Percentiles rank a stretch among this genome's conserved stretches.
These are phyloP conservation scores for Micromesistius poutassou DNA, from an alignment of 2,797 vertebrate species.

Conservation along the genomic window DNA sequence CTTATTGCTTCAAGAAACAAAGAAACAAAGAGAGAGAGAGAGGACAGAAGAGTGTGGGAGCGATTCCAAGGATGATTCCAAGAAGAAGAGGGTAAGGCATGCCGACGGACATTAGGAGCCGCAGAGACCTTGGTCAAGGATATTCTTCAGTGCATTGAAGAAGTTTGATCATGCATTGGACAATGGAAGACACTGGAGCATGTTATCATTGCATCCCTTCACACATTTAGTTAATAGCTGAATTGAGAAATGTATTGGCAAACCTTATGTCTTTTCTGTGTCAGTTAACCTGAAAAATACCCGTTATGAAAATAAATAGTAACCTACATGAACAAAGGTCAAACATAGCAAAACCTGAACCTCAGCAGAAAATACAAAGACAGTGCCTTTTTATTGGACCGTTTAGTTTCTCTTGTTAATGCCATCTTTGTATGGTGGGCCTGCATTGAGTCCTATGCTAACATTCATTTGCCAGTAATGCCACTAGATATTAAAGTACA, in stretches of 20 bases:
- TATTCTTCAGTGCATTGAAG: slow-evolving; percentile 68
- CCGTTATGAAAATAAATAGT: too few species aligned
- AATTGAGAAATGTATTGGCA: neutral
- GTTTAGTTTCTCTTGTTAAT: neutral
- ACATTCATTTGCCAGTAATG: neutral
- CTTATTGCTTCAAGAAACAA: slow-evolving; percentile 36
- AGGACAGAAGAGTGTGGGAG: neutral
- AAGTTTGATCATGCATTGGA: slow-evolving; percentile 64
- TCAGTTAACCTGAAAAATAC: neutral
- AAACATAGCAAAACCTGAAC: neutral
- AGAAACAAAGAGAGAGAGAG: slow-evolving; percentile 33
- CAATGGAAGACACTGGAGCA: slow-evolving; percentile 46
- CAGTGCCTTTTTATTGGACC: too few species aligned
- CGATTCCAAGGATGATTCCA: neutral
- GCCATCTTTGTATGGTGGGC: neutral
- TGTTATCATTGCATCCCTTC: neutral
- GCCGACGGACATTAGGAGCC: too few species aligned
- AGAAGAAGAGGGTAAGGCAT: too few species aligned
- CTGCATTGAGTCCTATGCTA: neutral
- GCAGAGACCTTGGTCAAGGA: too few species aligned
- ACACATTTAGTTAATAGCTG: neutral
- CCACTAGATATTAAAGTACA: neutral
- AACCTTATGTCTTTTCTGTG: neutral
- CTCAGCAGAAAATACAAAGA: too few species aligned
- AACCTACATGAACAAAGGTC: neutral